Base-by-base conservation (phyloP, 2,888 invertebrate genomes). In the Cerceris rybyensis region DNA sequence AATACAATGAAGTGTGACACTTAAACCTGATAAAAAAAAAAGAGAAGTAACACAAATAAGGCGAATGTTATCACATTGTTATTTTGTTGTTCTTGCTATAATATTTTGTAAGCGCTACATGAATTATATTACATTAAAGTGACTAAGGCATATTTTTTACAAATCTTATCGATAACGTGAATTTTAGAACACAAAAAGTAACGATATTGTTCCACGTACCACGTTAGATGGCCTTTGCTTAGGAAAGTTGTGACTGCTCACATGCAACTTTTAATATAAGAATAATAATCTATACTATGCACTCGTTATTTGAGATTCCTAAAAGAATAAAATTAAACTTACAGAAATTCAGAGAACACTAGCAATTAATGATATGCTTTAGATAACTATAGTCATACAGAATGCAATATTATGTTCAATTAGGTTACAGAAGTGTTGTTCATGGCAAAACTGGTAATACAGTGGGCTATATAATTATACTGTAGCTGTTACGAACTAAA, bases 51-150 rank as follows among this genome's bases (percentile, higher is more conserved):
- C 17, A n/a, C 43, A 59, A 66, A 54, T 17, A 52, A 75, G 61
- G 9, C 52, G 58, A 64, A 60, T 57, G 13, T 66, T 67, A 83
- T 83, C 80, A 82, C 81, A 74, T 87, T 86, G 84, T 88, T 84
- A 81, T 82, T 89, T 84, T 86, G 80, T 88, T 87, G 85, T 86
- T 88, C 83, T 87, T 87, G 86, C 86, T 85, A 79, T 74, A 69
- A 82, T 88, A 86, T 85, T 87, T 85, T 87, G 82, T 86, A 88
- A 85, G 78, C 75, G 83, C 80, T 55, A 84, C 85, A 82, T 64
- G 69, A 78, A 85, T 71, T 68, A 81, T 80, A 81, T 79, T 75
- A 81, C 68, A 77, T 76, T 83, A 81, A 81, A 81, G 76, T 79
- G 72, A 81, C 73, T 78, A 83, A 84, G 75, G 73, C 79, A 83